Evolutionary conservation across 2,797 vertebrate genomes (phyloP).

Genomic region (Delichon dasypus): DNA sequence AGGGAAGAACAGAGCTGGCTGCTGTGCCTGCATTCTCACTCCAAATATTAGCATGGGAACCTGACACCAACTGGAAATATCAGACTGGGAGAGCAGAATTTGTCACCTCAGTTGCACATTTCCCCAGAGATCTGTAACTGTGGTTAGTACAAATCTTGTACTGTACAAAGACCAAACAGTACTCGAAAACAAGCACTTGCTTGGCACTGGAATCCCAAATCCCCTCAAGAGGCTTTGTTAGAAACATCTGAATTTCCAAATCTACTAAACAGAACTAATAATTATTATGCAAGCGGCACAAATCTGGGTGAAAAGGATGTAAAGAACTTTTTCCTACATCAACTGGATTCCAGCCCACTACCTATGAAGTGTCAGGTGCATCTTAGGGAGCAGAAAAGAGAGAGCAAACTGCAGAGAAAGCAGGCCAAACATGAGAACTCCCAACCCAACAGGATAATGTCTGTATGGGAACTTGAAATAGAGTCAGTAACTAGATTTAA

Average conservation of each 20-base stretch:
- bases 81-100: not conserved
- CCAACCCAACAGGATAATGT: not conserved
- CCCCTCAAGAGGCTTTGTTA: not conserved
- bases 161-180: not conserved
- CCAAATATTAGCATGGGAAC: not conserved
- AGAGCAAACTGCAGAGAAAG: not conserved
- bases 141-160: not conserved
- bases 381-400: not conserved
- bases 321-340: not conserved
- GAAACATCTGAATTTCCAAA: not conserved
- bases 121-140: not conserved
- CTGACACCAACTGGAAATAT: not conserved
- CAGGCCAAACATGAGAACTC: not conserved
- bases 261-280: not conserved
- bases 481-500: not conserved
- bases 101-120: not conserved
- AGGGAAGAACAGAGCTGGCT: not conserved
- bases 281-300: not conserved
- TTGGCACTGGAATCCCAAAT: not conserved
- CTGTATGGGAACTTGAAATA: not conserved
- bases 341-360: not conserved
- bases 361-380: not conserved
- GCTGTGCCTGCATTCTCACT: not conserved
- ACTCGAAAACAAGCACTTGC: not conserved
- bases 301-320: not conserved